These are phyloP conservation scores for Portevinia maculata DNA, from an alignment of 2,888 invertebrate genomes.

Conservation along the genomic window DNA sequence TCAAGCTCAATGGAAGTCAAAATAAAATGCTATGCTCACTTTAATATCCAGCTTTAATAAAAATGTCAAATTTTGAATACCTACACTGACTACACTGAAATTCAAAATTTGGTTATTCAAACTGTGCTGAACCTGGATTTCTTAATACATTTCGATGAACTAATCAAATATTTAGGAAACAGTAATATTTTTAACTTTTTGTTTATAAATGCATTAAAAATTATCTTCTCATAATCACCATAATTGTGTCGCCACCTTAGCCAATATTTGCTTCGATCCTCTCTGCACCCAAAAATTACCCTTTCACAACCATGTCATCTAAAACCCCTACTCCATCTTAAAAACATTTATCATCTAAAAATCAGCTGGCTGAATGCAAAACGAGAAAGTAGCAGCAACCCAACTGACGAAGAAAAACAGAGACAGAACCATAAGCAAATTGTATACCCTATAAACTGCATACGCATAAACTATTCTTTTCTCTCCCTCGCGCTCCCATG, in stretches of 20 bases:
- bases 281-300: not conserved
- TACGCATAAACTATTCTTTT: conserved; percentile 30
- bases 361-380: conserved; percentile 41
- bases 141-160: too few relatives aligned
- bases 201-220: too few relatives aligned
- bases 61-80: too few relatives aligned
- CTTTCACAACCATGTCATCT: conserved; percentile 14
- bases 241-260: conserved; percentile 30
- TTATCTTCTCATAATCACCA: not conserved
- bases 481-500: conserved; percentile 43
- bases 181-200: too few relatives aligned
- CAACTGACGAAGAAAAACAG: not conserved
- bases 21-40: too few relatives aligned
- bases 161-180: too few relatives aligned
- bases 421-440: conserved; percentile 2
- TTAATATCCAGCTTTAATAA: too few relatives aligned
- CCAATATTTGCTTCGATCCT: conserved; percentile 31
- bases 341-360: conserved; percentile 9
- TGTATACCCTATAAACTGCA: conserved; percentile 12
- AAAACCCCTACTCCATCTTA: conserved; percentile 38
- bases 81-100: too few relatives aligned
- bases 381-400: conserved; percentile 41
- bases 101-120: too few relatives aligned
- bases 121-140: too few relatives aligned
- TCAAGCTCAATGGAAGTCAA: too few relatives aligned